These are phyloP conservation scores for Urosaurus nigricauda DNA, from an alignment of 2,797 vertebrate species.

Conservation along the genomic window DNA sequence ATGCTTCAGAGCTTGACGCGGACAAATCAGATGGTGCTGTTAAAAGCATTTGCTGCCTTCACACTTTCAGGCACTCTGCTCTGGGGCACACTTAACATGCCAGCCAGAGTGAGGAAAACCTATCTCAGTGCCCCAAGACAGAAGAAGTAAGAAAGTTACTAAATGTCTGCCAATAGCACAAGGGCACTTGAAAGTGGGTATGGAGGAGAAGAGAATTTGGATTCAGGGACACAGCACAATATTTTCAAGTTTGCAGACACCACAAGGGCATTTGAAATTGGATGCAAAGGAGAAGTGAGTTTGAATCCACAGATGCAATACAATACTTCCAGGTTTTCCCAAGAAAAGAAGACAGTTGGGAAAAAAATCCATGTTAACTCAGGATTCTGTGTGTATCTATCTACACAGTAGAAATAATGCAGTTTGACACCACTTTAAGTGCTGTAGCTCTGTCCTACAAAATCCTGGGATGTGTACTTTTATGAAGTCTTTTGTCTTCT, in stretches of 20 bases:
- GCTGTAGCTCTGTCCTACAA: no score
- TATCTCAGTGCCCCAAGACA: constrained; percentile 36
- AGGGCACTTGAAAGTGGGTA: constrained; percentile 47
- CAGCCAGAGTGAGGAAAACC: constrained; percentile 45
- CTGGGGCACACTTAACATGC: constrained; percentile 48
- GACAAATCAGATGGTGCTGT: constrained; percentile 22
- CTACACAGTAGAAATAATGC: no score
- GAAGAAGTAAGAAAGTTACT: constrained; percentile 54
- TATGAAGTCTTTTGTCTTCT: no score
- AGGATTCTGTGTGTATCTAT: no score
- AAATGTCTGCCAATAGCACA: constrained; percentile 47
- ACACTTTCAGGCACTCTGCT: constrained; percentile 47
- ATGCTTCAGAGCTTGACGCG: constrained; percentile 25
- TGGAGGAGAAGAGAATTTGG: neutral
- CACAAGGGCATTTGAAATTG: no score
- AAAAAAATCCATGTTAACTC: neutral
- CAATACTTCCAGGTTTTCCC: neutral
- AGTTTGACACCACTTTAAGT: no score
- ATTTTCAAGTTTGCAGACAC: neutral
- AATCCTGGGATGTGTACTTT: no score
- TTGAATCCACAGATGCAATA: no score
- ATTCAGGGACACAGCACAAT: neutral
- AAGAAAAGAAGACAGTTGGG: neutral
- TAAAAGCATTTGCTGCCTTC: constrained; percentile 51
- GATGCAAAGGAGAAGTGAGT: neutral